Conservation (phyloP, 2,797 vertebrate genomes). For the Streptopelia turtur region DNA sequence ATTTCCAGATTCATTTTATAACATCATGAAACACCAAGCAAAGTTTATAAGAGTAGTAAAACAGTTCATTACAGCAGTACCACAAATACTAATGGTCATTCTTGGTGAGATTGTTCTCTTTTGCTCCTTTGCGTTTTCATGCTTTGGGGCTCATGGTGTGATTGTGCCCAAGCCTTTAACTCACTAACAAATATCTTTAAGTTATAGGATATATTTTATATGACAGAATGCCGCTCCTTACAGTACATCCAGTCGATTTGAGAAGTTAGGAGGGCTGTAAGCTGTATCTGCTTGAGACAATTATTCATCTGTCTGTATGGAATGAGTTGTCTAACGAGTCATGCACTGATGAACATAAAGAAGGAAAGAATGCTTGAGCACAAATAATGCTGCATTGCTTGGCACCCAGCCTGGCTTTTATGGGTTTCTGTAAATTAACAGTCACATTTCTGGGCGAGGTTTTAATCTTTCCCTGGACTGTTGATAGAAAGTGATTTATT, state of each 20-base stretch:
- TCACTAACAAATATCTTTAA: background rate
- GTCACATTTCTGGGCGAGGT: constrained; percentile 67
- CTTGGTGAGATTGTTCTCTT: background rate
- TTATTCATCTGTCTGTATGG: constrained; percentile 63
- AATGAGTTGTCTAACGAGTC: constrained; percentile 62
- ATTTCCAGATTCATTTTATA: background rate
- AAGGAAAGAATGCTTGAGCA: constrained; percentile 58
- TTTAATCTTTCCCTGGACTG: constrained; percentile 55
- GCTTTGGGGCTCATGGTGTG: background rate
- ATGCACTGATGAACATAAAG: constrained; percentile 62
- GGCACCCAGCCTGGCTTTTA: constrained; percentile 69
- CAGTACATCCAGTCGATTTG: background rate
- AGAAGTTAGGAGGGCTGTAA: background rate
- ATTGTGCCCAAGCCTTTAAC: background rate
- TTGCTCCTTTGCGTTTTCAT: background rate
- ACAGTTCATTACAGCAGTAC: background rate
- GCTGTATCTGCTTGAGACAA: constrained; percentile 19
- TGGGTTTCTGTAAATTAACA: constrained; percentile 67
- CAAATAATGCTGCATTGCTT: constrained; percentile 48
- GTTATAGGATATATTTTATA: background rate
- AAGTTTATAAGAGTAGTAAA: background rate
- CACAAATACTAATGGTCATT: background rate
- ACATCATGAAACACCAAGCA: background rate
- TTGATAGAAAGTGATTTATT: constrained; percentile 65
- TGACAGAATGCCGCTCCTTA: background rate